Evolutionary conservation across 2,113 vertebrate genomes (phyloP).

Genomic region (Urocolius indicus): DNA sequence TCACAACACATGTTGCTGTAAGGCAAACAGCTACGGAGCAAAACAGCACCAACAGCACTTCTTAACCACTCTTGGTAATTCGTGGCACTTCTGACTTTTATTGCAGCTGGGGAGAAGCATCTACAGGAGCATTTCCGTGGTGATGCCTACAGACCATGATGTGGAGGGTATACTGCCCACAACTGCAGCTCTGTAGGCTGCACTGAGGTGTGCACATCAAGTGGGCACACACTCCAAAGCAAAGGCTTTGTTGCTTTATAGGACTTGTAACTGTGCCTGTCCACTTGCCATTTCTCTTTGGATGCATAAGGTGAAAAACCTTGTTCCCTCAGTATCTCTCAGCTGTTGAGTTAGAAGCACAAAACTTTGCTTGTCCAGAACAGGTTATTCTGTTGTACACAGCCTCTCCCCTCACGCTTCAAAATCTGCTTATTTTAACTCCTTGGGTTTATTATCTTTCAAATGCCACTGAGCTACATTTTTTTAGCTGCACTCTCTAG

Average conservation of each 20-base stretch:
- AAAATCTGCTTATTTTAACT: not conserved
- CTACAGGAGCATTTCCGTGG: not conserved
- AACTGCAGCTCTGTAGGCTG: not conserved
- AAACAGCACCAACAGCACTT: not conserved
- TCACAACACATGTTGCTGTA: not conserved
- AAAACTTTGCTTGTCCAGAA: not conserved
- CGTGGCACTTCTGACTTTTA: not conserved
- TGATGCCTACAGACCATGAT: rapidly evolving
- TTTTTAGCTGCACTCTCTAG: not conserved
- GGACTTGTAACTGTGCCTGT: not conserved
- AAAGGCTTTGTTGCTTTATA: not conserved
- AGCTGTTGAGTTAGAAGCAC: not conserved
- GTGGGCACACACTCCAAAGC: not conserved
- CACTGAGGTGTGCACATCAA: not conserved
- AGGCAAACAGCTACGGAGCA: not conserved
- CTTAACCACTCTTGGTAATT: not conserved
- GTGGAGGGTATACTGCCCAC: not conserved
- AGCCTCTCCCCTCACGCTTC: rapidly evolving
- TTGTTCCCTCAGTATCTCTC: not conserved
- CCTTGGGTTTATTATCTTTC: not conserved
- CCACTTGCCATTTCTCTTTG: not conserved
- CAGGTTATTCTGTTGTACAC: not conserved
- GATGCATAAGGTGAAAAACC: rapidly evolving
- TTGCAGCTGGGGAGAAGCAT: not conserved
- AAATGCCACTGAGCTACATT: not conserved